phyloP scores from a whole-genome alignment of 2,797 vertebrate genomes.

The Potorous gilbertii region DNA sequence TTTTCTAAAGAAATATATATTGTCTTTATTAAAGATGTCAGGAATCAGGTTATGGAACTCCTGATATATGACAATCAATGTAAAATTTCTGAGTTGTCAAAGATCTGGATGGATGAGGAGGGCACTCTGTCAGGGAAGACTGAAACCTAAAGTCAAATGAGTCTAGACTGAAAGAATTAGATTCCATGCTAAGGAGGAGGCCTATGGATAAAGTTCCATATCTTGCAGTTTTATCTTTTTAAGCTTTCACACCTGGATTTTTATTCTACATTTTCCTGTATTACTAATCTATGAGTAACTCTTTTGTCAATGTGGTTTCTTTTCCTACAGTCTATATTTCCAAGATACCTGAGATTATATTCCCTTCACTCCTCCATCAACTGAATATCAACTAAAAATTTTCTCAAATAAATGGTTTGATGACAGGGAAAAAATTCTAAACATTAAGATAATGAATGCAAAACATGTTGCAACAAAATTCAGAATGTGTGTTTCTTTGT shows the following conservation, averaged over 20 bases:
- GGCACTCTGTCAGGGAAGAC: not conserved
- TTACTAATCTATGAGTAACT: not conserved
- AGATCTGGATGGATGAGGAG: not conserved
- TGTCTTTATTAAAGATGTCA: rapidly evolving
- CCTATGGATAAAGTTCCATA: no score
- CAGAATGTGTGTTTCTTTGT: not conserved
- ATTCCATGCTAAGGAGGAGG: not conserved
- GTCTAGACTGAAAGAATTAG: not conserved
- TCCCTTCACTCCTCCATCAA: not conserved
- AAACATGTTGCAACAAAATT: not conserved
- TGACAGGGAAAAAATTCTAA: conserved; percentile 4
- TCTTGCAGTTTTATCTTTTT: not conserved
- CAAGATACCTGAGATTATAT: not conserved
- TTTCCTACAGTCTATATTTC: not conserved
- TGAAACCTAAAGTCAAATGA: conserved; percentile 10
- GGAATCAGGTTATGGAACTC: not conserved
- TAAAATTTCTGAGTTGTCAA: not conserved
- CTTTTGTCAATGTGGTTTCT: not conserved
- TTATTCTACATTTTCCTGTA: not conserved
- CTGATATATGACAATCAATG: not conserved
- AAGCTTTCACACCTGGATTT: rapidly evolving
- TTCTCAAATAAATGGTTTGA: conserved; percentile 17
- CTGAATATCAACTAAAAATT: not conserved
- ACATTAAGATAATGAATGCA: not conserved
- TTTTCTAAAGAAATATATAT: no score